Evolutionary conservation across 2,113 vertebrate species (phyloP).

Genomic region (Stigmatopora nigra): DNA sequence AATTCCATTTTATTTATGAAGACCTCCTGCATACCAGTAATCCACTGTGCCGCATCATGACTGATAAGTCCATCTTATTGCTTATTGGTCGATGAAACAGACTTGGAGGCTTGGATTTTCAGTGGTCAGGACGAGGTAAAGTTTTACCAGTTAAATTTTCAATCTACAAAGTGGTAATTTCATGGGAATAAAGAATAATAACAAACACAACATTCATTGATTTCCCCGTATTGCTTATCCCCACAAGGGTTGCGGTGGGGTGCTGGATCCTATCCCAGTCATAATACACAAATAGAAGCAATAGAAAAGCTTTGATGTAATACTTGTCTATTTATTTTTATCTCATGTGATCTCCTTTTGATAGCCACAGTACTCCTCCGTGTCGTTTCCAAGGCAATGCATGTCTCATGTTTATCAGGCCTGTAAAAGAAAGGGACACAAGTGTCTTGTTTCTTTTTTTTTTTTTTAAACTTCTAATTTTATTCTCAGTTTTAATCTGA

Average conservation of each 20-base stretch:
- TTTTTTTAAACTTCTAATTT: neutral
- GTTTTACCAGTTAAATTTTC: neutral
- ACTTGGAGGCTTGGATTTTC: too few relatives aligned
- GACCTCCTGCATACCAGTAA: too few relatives aligned
- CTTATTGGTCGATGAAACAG: too few relatives aligned
- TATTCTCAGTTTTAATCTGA: neutral
- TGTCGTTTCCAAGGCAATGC: constrained; percentile 42
- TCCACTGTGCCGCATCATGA: too few relatives aligned
- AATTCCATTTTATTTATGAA: too few relatives aligned
- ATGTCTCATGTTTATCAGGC: constrained; percentile 36
- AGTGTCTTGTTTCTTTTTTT: constrained; percentile 8
- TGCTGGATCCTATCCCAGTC: neutral
- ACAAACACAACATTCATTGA: neutral
- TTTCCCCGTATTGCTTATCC: too few relatives aligned
- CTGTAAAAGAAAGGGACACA: neutral
- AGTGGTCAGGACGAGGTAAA: neutral
- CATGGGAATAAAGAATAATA: neutral
- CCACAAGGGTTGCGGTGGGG: too few relatives aligned
- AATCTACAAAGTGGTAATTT: neutral
- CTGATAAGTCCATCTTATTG: too few relatives aligned
- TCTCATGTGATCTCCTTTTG: constrained; percentile 18
- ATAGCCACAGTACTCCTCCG: constrained; percentile 19
- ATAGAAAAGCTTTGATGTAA: constrained; percentile 14
- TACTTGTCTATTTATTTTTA: neutral
- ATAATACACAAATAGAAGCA: constrained; percentile 4